These are phyloP conservation scores for Orthosia cruda DNA, from an alignment of 2,888 invertebrate genomes.

Conservation along the genomic window DNA sequence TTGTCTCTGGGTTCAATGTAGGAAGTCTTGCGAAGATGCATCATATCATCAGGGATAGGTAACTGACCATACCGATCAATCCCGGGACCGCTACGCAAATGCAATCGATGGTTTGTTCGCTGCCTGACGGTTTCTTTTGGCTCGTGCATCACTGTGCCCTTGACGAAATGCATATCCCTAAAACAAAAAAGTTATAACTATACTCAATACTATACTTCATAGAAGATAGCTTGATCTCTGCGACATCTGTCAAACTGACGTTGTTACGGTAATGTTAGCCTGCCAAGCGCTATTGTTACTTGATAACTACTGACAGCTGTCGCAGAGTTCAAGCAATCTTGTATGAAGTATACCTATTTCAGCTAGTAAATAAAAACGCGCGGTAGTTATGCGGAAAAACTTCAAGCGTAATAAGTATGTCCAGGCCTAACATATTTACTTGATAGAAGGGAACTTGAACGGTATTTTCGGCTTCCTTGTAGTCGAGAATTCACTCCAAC, in stretches of 20 bases:
- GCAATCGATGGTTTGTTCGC: conserved; percentile 11
- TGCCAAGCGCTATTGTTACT: too few relatives aligned
- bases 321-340: too few relatives aligned
- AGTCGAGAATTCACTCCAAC: conserved; percentile 30
- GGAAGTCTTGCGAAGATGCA: conserved; percentile 13
- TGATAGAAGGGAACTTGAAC: conserved; percentile 32
- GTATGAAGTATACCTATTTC: too few relatives aligned
- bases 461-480: background rate
- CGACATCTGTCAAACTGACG: too few relatives aligned
- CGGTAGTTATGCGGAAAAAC: too few relatives aligned
- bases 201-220: too few relatives aligned
- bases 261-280: too few relatives aligned
- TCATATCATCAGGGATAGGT: conserved; percentile 24
- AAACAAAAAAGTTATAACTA: background rate
- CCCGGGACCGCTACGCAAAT: conserved; percentile 32
- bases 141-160: conserved; percentile 4
- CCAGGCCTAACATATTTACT: conserved; percentile 8
- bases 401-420: background rate
- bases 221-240: too few relatives aligned
- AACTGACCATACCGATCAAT: conserved; percentile 50
- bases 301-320: too few relatives aligned
- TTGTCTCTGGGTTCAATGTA: background rate
- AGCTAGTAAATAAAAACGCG: too few relatives aligned
- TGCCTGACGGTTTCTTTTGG: conserved; percentile 25
- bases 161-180: conserved; percentile 43